phyloP scores from a whole-genome alignment of 2,797 vertebrate species.

The Esox lucius region DNA sequence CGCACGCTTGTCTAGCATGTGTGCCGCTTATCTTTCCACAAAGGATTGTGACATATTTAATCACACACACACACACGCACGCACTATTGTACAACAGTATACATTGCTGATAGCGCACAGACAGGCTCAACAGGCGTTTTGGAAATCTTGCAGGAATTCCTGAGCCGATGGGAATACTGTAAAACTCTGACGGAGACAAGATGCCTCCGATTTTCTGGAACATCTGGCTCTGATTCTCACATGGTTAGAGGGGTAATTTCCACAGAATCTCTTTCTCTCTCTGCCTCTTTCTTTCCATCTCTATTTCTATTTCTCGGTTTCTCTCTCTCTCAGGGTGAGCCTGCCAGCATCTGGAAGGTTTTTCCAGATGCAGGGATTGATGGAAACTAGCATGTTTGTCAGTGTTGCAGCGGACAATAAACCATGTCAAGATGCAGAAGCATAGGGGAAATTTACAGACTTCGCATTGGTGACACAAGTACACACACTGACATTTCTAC shows the following conservation, averaged over 20 bases:
- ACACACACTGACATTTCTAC: neutral
- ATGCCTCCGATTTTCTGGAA: constrained; percentile 56
- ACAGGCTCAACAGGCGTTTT: constrained; percentile 26
- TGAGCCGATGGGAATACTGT: constrained; percentile 29
- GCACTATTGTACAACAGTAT: neutral
- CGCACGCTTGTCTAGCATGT: constrained; percentile 3
- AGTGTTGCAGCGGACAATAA: constrained; percentile 23
- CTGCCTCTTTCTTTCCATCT: neutral
- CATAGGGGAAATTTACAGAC: neutral
- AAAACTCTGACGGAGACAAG: constrained; percentile 43
- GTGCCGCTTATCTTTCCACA: no score
- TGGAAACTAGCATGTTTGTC: constrained; percentile 8
- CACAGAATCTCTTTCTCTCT: constrained; percentile 6
- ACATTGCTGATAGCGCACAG: constrained; percentile 8
- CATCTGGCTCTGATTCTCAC: constrained; percentile 63
- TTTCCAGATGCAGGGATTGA: constrained; percentile 18
- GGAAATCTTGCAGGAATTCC: constrained; percentile 39
- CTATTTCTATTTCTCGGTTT: no score
- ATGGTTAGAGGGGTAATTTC: constrained; percentile 55
- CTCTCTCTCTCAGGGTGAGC: constrained; percentile 25
- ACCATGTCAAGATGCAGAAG: constrained; percentile 12
- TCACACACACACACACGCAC: constrained; percentile 17
- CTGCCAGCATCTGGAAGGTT: constrained; percentile 47
- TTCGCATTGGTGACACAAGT: neutral
- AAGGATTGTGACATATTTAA: constrained; percentile 12